A percentile compares a stretch with the other conserved stretches of the same genome.
These are phyloP conservation scores for Pantherophis alleghaniensis DNA, from an alignment of 2,797 vertebrate species.

Conservation along the genomic window DNA sequence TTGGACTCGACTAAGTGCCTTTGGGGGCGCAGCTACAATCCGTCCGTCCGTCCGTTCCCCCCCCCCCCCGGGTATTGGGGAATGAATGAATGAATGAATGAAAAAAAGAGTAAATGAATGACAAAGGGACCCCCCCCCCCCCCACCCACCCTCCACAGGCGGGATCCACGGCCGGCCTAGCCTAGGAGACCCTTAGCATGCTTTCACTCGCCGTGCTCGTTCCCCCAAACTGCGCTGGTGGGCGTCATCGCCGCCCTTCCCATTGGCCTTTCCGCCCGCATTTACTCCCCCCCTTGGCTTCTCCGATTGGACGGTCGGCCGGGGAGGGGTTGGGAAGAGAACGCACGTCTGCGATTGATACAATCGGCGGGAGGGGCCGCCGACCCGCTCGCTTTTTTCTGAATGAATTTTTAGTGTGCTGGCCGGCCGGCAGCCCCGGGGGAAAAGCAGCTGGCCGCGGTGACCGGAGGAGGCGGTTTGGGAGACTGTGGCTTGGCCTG, in stretches of 20 bases:
- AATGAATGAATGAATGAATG: background rate
- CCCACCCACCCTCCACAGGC: no score
- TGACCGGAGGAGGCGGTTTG: background rate
- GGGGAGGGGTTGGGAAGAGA: background rate
- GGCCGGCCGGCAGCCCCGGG: background rate
- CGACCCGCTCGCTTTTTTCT: background rate
- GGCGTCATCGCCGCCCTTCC: background rate
- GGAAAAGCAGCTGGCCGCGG: background rate
- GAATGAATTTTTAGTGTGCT: background rate
- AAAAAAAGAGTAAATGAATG: background rate
- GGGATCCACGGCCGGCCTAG: no score
- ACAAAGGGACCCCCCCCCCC: background rate
- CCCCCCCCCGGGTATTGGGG: no score
- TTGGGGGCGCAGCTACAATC: background rate
- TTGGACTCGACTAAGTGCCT: background rate
- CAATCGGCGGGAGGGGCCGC: background rate
- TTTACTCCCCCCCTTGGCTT: background rate
- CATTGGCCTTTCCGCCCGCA: background rate
- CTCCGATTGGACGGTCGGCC: conserved; percentile 17
- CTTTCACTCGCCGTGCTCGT: background rate
- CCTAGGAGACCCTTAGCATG: background rate
- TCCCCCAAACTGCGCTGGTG: background rate
- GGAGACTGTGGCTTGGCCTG: background rate
- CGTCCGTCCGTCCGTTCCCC: no score
- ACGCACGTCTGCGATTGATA: background rate